Base-by-base conservation (phyloP, 2,888 invertebrate genomes). In the Germaria angustata region DNA sequence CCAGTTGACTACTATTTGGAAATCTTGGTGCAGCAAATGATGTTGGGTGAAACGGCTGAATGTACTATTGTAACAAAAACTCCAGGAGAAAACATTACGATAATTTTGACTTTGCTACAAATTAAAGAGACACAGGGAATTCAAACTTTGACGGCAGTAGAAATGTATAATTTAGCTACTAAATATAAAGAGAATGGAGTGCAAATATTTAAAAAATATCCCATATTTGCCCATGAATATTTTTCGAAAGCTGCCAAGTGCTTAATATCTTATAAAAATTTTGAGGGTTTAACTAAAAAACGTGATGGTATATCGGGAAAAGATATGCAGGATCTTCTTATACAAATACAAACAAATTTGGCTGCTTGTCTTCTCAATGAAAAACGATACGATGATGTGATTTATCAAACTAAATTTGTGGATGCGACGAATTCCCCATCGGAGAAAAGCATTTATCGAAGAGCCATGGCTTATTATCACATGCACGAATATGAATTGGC, bases 291-390 rank as follows among this genome's bases (percentile, higher is more conserved):
- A 7, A 92, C 92, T 49, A 92, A 92, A 2, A 91, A 81, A 36
- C 61, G 65, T 1, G 87, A 89, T 77, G 88, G 88, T 3, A 84
- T 90, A 2, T 85, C 88, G 11, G 86, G 86, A 0, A 89, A 91
- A 8, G 92, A 93, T 73, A 92, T 95, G 84, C 88, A 93, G 41
- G 91, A 92, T 66, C 89, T 95, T 8, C 94, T 95, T 89, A 91
- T 94, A 9, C 94, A 93, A 85, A 92, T 97, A 8, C 96, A 95
- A 88, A 95, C 95, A 85, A 98, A 98, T 90, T 92, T 97, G 88
- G 95, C 97, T 0, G 95, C 95, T 55, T 96, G 97, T 88, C 95
- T 96, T 86, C 92, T 96, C 20, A 94, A 94, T 83, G 92, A 92
- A 81, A 90, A 94, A 9, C 94, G 95, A 84, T 95, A 93, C 89